Evolutionary conservation across 2,888 invertebrate species (phyloP).

Genomic region (Coremacera marginata): DNA sequence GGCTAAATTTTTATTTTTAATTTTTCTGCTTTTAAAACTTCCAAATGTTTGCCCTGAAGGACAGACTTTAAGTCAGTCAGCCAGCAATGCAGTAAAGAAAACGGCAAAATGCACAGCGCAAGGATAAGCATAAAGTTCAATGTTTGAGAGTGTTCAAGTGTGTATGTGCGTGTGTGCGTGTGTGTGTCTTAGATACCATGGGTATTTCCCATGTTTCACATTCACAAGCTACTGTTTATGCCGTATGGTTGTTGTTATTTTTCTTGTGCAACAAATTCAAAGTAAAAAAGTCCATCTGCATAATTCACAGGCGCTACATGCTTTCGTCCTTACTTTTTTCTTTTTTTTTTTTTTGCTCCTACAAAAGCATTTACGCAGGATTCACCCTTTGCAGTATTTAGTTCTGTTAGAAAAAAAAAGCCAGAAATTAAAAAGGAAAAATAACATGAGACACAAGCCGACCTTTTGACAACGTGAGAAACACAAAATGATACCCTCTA

Average conservation of each 20-base stretch:
- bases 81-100: background rate
- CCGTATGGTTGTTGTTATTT: background rate
- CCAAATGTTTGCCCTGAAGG: background rate
- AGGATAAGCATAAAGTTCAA: slow-evolving; percentile 4
- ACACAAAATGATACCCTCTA: background rate
- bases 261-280: background rate
- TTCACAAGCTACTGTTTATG: background rate
- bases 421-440: background rate
- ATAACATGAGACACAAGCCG: background rate
- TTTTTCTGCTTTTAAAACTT: background rate
- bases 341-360: background rate
- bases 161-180: background rate
- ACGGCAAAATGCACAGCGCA: slow-evolving; percentile 1
- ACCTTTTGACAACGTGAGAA: slow-evolving; percentile 4
- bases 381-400: background rate
- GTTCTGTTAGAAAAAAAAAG: background rate
- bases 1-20: background rate
- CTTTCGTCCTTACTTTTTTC: background rate
- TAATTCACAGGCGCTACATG: background rate
- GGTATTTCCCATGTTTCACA: slow-evolving; percentile 9
- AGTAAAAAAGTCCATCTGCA: background rate
- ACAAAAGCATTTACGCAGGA: background rate
- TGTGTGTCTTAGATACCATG: background rate
- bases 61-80: background rate
- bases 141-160: background rate